These are phyloP conservation scores for Drymodes brunneopygia DNA, from an alignment of 2,113 vertebrate genomes.

Conservation along the genomic window DNA sequence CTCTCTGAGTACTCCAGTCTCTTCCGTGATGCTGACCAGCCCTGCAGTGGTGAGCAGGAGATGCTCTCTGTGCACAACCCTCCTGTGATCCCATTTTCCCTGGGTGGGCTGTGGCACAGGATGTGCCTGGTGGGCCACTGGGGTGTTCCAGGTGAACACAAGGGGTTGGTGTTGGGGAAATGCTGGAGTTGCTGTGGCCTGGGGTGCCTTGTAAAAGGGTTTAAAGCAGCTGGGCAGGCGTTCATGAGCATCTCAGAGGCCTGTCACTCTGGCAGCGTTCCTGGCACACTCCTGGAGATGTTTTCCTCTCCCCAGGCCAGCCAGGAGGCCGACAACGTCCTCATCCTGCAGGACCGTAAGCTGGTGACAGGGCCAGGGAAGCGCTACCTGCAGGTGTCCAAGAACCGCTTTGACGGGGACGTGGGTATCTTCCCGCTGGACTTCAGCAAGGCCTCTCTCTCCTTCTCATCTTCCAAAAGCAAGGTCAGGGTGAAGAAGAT, in stretches of 20 bases:
- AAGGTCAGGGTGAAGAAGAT: constrained; percentile 81
- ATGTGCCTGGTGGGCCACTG: rapidly evolving
- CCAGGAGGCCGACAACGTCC: constrained; percentile 95
- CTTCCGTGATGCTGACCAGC: background rate
- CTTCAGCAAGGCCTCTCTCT: constrained; percentile 89
- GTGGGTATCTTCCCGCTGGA: constrained; percentile 93
- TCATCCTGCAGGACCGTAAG: constrained; percentile 97
- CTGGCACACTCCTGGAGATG: background rate
- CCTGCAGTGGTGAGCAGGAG: background rate
- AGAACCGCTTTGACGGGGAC: constrained; percentile 96
- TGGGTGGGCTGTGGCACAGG: background rate
- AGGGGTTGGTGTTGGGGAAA: background rate
- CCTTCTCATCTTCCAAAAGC: constrained; percentile 76
- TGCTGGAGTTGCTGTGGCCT: background rate
- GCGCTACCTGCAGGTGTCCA: constrained; percentile 91
- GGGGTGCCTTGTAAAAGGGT: background rate
- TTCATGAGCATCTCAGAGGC: rapidly evolving
- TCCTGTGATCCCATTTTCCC: rapidly evolving
- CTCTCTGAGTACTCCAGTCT: background rate
- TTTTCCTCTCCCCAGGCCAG: constrained; percentile 81
- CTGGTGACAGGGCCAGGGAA: constrained; percentile 85
- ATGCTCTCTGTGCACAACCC: background rate
- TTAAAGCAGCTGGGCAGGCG: background rate
- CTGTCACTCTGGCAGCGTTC: background rate
- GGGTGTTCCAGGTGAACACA: rapidly evolving